Evolutionary conservation across 2,888 invertebrate species (phyloP).

Genomic region (Pandemis corylana): DNA sequence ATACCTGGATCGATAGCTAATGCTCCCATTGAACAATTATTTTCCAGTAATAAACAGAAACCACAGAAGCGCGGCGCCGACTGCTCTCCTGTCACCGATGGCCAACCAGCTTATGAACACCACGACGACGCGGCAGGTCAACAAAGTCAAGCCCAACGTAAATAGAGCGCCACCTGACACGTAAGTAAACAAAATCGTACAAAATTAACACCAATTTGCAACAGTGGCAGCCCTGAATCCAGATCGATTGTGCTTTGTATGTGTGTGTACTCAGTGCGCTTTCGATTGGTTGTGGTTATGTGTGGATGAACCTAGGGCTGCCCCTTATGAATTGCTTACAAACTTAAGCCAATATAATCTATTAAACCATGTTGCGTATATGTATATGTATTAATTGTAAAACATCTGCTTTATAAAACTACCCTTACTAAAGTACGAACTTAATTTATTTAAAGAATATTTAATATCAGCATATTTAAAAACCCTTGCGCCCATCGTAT

Average conservation of each 20-base stretch:
- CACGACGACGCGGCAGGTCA: conserved; percentile 92
- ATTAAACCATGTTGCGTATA: conserved; percentile 32
- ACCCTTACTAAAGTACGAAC: conserved; percentile 15
- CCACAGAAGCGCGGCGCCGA: conserved; percentile 89
- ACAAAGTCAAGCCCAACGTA: conserved; percentile 95
- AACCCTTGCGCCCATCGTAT: conserved; percentile 20
- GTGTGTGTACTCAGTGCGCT: conserved; percentile 41
- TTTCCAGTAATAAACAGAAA: conserved; percentile 91
- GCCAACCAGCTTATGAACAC: conserved; percentile 89
- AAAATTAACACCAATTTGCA: conserved; percentile 15
- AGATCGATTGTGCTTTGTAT: conserved; percentile 40
- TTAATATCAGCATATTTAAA: conserved; percentile 21
- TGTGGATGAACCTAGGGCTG: conserved; percentile 41
- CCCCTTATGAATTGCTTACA: conserved; percentile 33
- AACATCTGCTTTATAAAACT: conserved; percentile 24
- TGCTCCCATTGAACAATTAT: conserved; percentile 6
- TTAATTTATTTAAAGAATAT: conserved; percentile 14
- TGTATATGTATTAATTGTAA: conserved; percentile 37
- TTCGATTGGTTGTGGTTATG: conserved; percentile 39
- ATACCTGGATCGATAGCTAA: not conserved
- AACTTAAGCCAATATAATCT: conserved; percentile 4
- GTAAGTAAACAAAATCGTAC: conserved; percentile 68
- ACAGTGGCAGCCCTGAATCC: conserved; percentile 40
- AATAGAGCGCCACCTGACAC: conserved; percentile 91
- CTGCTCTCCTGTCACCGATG: conserved; percentile 87